Percentiles rank a stretch among this genome's conserved stretches.
phyloP scores from a whole-genome alignment of 1,140 invertebrate species.

The Megalopta genalis region DNA sequence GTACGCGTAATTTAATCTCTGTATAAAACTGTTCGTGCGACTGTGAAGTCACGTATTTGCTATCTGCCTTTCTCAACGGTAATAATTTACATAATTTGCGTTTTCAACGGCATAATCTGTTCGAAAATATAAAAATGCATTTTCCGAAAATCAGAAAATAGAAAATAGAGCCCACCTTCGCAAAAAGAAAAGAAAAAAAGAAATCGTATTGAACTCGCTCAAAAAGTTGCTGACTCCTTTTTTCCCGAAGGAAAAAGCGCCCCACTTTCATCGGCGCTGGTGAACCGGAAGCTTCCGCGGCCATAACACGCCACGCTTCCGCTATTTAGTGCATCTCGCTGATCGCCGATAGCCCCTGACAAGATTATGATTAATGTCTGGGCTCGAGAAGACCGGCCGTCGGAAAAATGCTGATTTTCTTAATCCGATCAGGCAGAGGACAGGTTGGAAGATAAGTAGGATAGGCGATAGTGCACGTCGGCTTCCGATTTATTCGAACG shows the following conservation, averaged over 20 bases:
- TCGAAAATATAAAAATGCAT: too few species aligned
- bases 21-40: too few species aligned
- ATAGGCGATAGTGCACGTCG: not conserved
- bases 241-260: not conserved
- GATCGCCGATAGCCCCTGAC: constrained; percentile 7
- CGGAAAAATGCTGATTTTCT: not conserved
- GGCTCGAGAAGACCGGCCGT: not conserved
- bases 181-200: too few species aligned
- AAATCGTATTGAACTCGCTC: not conserved
- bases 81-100: too few species aligned
- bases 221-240: not conserved
- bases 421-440: not conserved
- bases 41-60: too few species aligned
- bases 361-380: constrained; percentile 15
- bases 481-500: not conserved
- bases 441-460: not conserved
- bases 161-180: too few species aligned
- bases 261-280: not conserved
- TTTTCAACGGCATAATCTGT: too few species aligned
- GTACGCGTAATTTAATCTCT: too few species aligned
- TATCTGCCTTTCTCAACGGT: too few species aligned
- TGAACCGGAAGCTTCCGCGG: not conserved
- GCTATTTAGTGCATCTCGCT: constrained; percentile 11
- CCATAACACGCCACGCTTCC: not conserved
- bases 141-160: too few species aligned